Evolutionary conservation across 2,888 invertebrate genomes (phyloP), one percentile per base, ranked within the genome.

Genomic region (Frankliniella fusca): DNA sequence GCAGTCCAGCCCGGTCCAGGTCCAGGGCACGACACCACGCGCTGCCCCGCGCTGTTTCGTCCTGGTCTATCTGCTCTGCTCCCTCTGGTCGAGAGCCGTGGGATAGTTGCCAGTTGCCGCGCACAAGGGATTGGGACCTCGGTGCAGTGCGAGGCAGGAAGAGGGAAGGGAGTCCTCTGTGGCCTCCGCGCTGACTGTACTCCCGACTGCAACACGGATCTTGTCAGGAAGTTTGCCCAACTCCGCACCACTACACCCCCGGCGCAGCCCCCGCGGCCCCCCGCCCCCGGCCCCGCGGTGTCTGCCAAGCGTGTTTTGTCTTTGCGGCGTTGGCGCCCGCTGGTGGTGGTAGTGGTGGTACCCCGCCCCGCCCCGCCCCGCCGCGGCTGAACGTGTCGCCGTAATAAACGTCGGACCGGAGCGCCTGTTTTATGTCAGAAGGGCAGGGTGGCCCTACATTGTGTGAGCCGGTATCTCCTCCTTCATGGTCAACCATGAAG

Each of bases 371-470:
- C 38, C 38, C 38, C 38, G 38, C 38, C 38, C 2, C 38, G 38
- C 38, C 38, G 38, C 38, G 38, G 38, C 38, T 38, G 38, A 38
- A 38, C 38, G 38, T 38, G 38, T 38, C 38, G 38, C 38, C 38
- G 38, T 38, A 38, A 38, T 38, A 38, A 38, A 38, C 38, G 38
- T 38, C 38, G 38, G 38, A 38, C 3, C 38, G 38, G 38, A 38
- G 38, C 3, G 38, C 38, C 38, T 38, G 38, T 38, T 38, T 38
- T 38, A 38, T 38, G 38, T 70, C 70, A 70, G 70, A 70, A 23
- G 70, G n/a, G 70, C n/a, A n/a, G 23, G n/a, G n/a, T n/a, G n/a
- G 70, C 70, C 70, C 70, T n/a, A 70, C 70, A 70, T n/a, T 70
- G 27, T 80, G 38, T 38, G 38, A 2, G 27, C 28, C 7, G 38